Base-by-base conservation (phyloP, 92 coral and sea anemone genomes). In the Epizoanthus ramosus region DNA sequence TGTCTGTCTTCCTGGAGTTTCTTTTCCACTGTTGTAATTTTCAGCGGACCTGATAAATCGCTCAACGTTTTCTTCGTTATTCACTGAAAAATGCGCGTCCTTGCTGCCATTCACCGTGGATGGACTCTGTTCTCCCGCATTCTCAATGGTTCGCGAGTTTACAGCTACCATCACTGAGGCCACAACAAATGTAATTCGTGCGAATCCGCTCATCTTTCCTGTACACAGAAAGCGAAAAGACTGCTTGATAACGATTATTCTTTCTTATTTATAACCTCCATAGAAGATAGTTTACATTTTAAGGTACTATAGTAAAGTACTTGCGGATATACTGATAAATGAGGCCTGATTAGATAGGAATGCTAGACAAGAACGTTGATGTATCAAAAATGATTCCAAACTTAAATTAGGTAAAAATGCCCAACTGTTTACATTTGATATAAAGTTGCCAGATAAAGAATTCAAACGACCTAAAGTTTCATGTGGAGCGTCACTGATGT, bases 121-220 rank as follows among this genome's bases (percentile, higher is more conserved):
- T 5, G 41, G 4, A 8, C 1, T n/a, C 18, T 31, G 80, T 28
- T 12, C 3, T 37, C 4, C 19, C 39, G 17, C n/a, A 1, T 22
- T 23, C 43, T 23, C 22, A 4, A 16, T 5, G 43, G 66, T 39
- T 5, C 12, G 6, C 12, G 33, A 22, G 59, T 63, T 77, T 17
- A 15, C 66, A 0, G 31, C 33, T n/a, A 77, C 9, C 57, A 77
- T 6, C 15, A 43, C 21, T 19, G 35, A 15, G 2, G 50, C 82
- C 57, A 61, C 58, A 23, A 77, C 17, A 4, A 39, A 18, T 3
- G 59, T 59, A 61, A 8, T 31, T 77, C 18, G 59, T 39, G 22
- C 12, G 5, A 61, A 21, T 9, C 24, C 53, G 10, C 19, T 61
- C 82, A 77, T 76, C 65, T 21, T 77, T 41, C 71, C 57, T 77